Percentiles rank a stretch among this genome's conserved stretches.
Conservation (phyloP, 92 coral and sea anemone genomes). For the Epizoanthus rinbou region DNA sequence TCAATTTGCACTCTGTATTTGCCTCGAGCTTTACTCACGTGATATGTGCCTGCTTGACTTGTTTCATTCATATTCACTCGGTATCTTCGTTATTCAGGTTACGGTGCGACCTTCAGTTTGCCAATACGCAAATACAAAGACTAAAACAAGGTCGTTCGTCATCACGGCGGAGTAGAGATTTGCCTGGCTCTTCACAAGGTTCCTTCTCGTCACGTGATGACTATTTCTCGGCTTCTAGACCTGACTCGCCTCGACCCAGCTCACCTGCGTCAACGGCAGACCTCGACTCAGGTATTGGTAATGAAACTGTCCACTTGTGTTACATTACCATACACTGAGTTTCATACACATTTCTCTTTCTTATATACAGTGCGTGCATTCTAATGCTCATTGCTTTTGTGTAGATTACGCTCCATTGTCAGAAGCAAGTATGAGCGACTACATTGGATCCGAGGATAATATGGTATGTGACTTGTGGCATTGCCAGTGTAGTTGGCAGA, state of each 20-base stretch:
- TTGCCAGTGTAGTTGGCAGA: too few species aligned
- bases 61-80: slow-evolving; percentile 4
- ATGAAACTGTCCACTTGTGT: slow-evolving; percentile 12
- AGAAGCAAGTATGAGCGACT: slow-evolving; percentile 86
- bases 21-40: too few species aligned
- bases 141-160: slow-evolving; percentile 93
- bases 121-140: slow-evolving; percentile 94
- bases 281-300: slow-evolving; percentile 82
- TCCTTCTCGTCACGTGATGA: slow-evolving; percentile 62
- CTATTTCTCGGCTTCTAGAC: slow-evolving; percentile 63
- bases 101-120: slow-evolving; percentile 92
- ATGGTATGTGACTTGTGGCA: slow-evolving; percentile 65
- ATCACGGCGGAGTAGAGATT: slow-evolving; percentile 78
- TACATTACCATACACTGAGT: background rate
- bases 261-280: slow-evolving; percentile 90
- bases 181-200: slow-evolving; percentile 58
- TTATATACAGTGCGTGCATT: background rate
- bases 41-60: too few species aligned
- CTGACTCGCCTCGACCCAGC: slow-evolving; percentile 84
- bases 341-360: background rate
- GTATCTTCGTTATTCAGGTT: slow-evolving; percentile 46
- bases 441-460: slow-evolving; percentile 84
- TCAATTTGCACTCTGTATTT: too few species aligned
- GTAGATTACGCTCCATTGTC: slow-evolving; percentile 88
- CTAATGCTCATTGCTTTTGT: background rate